These are phyloP conservation scores for Sinocyclocheilus anophthalmus DNA, from an alignment of 2,113 vertebrate genomes.

Conservation along the genomic window DNA sequence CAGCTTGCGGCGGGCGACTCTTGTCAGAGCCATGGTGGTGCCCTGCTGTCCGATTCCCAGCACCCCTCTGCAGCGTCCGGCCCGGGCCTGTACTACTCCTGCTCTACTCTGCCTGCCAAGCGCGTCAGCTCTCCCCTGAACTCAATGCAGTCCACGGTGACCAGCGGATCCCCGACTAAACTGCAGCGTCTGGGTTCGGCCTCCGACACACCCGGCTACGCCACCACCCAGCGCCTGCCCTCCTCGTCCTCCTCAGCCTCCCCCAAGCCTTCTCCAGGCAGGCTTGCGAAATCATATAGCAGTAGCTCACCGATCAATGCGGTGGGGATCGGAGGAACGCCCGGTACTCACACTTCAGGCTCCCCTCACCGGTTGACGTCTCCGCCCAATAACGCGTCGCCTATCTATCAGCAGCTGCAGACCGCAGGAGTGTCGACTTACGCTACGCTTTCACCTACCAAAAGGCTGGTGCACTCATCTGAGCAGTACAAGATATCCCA, in stretches of 20 bases:
- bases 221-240: conserved; percentile 82
- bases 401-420: conserved; percentile 83
- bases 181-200: conserved; percentile 88
- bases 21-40: conserved; percentile 79
- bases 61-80: conserved; percentile 65
- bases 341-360: conserved; percentile 73
- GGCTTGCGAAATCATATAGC: conserved; percentile 97
- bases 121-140: conserved; percentile 88
- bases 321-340: conserved; percentile 80
- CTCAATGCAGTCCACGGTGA: conserved; percentile 78
- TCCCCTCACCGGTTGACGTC: conserved; percentile 89
- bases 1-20: conserved; percentile 78
- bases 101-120: conserved; percentile 91
- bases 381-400: conserved; percentile 84
- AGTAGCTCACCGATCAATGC: conserved; percentile 87
- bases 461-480: conserved; percentile 90
- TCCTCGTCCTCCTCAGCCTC: conserved; percentile 86
- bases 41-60: conserved; percentile 79
- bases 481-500: conserved; percentile 91
- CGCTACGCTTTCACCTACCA: conserved; percentile 94
- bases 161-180: conserved; percentile 86
- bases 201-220: conserved; percentile 82
- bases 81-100: conserved; percentile 87
- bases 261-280: conserved; percentile 89
- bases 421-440: conserved; percentile 94